Conservation (phyloP, 2,888 invertebrate genomes). For the Syritta pipiens region DNA sequence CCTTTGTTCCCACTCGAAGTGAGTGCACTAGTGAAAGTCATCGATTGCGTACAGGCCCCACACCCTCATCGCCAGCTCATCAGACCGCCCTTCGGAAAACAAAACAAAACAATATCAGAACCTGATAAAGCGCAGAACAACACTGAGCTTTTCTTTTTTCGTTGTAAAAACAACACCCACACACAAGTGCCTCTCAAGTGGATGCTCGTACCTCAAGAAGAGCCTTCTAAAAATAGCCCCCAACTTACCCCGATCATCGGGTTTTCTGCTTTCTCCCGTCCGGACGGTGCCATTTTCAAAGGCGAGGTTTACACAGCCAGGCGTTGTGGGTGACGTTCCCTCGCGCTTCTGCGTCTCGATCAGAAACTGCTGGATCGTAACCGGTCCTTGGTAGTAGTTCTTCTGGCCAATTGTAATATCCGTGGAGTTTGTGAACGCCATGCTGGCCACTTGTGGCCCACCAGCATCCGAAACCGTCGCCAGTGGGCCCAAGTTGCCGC, state of each 20-base stretch:
- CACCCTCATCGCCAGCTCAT: too few relatives aligned
- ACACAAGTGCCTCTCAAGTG: too few relatives aligned
- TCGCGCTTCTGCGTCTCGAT: slow-evolving; percentile 78
- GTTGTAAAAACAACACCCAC: too few relatives aligned
- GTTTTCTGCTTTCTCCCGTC: slow-evolving; percentile 69
- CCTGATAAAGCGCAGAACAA: too few relatives aligned
- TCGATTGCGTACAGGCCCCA: too few relatives aligned
- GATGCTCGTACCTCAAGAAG: too few relatives aligned
- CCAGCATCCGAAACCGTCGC: slow-evolving; percentile 23
- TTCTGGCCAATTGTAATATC: slow-evolving; percentile 89
- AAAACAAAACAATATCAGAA: too few relatives aligned
- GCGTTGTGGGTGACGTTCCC: slow-evolving; percentile 41
- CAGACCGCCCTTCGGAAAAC: too few relatives aligned
- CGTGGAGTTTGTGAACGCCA: slow-evolving; percentile 84
- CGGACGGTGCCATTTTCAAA: slow-evolving; percentile 65
- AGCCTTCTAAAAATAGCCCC: slow-evolving; percentile 13
- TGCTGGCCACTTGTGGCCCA: slow-evolving; percentile 81
- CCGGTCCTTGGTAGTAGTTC: slow-evolving; percentile 88
- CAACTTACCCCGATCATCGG: slow-evolving; percentile 35
- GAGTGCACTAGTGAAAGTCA: too few relatives aligned
- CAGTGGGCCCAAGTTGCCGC: slow-evolving; percentile 15
- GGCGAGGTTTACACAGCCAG: slow-evolving; percentile 73
- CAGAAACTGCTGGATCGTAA: slow-evolving; percentile 87
- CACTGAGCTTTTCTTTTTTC: too few relatives aligned
- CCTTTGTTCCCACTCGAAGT: too few relatives aligned